These are phyloP conservation scores for Pterostichus madidus DNA, from an alignment of 2,888 invertebrate species.

Conservation along the genomic window DNA sequence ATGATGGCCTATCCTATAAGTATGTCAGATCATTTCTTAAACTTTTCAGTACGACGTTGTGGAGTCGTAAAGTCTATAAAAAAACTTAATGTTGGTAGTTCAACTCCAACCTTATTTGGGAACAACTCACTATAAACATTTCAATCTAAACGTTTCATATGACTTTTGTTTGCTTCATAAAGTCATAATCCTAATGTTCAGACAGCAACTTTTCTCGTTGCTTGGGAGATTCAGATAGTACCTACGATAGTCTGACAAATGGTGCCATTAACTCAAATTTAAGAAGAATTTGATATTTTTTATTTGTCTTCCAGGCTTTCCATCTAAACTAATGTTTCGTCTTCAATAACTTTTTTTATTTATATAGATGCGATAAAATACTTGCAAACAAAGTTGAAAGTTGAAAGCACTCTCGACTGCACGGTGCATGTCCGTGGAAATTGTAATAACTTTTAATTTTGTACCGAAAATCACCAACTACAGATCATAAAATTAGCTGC, in stretches of 20 bases:
- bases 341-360: conserved; percentile 29
- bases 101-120: conserved; percentile 38
- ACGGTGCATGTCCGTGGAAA: neutral
- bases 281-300: conserved; percentile 42
- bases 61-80: conserved; percentile 46
- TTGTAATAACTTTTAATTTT: conserved; percentile 45
- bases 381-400: conserved; percentile 47
- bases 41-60: conserved; percentile 22
- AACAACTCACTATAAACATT: conserved; percentile 39
- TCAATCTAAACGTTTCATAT: conserved; percentile 42
- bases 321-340: conserved; percentile 23
- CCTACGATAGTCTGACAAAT: conserved; percentile 53
- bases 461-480: neutral
- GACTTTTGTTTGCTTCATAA: conserved; percentile 55
- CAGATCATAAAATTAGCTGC: conserved; percentile 38
- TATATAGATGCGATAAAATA: conserved; percentile 46
- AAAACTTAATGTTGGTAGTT: conserved; percentile 36
- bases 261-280: conserved; percentile 52
- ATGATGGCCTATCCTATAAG: neutral
- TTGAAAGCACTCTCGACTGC: neutral
- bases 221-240: conserved; percentile 34
- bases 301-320: conserved; percentile 16
- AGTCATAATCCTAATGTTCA: conserved; percentile 49
- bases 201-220: conserved; percentile 15
- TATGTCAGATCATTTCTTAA: conserved; percentile 30